Evolutionary conservation across 2,113 vertebrate genomes (phyloP), one percentile per base, ranked within the genome.

Genomic region (Peromyscus maniculatus): DNA sequence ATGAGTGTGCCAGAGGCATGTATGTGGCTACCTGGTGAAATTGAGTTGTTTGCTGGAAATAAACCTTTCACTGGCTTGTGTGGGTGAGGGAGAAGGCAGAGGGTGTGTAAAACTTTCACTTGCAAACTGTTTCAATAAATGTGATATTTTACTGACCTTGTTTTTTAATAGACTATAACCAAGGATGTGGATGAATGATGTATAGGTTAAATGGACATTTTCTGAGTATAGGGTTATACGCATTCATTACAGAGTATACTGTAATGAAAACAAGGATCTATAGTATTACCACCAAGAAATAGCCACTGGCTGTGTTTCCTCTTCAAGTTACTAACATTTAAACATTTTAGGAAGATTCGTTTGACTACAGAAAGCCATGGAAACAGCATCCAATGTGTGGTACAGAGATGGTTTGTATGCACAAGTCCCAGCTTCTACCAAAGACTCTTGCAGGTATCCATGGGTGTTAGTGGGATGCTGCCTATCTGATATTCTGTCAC

Each of bases 11-110:
- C 39, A 49, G 72, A 22, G 49, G 21, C 69, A 59, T 3, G 55
- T 52, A 80, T 62, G 74, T 90, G 89, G 93, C 31, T 96, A 92
- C 93, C 80, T 86, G 39, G 69, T 46, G 66, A 95, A 66, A 93
- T n/a, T 36, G 77, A 67, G 66, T n/a, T 75, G 77, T 59, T 52
- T 80, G 49, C 52, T 91, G 28, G n/a, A 82, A 77, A 94, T 26
- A 72, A 57, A 28, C 0, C 7, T 69, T 94, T 87, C 19, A 59
- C 57, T 62, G 74, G 13, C 43, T 87, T 62, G 52, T 16, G 4
- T 4, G 46, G 55, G 22, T 78, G 16, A 28, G 33, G 33, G 33
- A 80, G 52, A 86, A 31, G 9, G 10, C 16, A 67, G 66, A 89
- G 2, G 49, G 12, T 39, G 22, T 8, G 24, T 26, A 78, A 46